phyloP scores from a whole-genome alignment of 2,888 invertebrate genomes.

The Furcula furcula region DNA sequence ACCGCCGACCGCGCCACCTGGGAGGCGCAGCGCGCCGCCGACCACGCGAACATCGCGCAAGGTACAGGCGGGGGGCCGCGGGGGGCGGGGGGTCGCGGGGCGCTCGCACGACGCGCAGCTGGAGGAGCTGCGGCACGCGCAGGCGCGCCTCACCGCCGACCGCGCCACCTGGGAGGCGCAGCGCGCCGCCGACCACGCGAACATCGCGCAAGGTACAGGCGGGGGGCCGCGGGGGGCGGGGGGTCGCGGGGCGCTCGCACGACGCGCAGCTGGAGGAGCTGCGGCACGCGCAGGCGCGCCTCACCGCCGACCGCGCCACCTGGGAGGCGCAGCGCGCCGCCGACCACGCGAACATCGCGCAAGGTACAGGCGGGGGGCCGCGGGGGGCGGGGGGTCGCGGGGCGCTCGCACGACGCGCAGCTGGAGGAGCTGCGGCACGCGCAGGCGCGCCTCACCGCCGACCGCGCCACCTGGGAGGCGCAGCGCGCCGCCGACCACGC shows the following conservation, averaged over 20 bases:
- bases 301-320: slow-evolving; percentile 83
- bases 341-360: slow-evolving; percentile 41
- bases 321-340: slow-evolving; percentile 87
- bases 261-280: too few species aligned
- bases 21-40: slow-evolving; percentile 85
- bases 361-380: slow-evolving; percentile 85
- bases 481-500: slow-evolving; percentile 79
- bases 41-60: slow-evolving; percentile 28
- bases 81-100: too few species aligned
- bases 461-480: slow-evolving; percentile 89
- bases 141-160: too few species aligned
- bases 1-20: slow-evolving; percentile 89
- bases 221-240: slow-evolving; percentile 94
- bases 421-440: slow-evolving; percentile 93
- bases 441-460: slow-evolving; percentile 91
- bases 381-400: slow-evolving; percentile 78
- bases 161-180: slow-evolving; percentile 12
- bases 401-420: neutral
- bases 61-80: neutral
- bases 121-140: neutral
- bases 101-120: too few species aligned
- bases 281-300: slow-evolving; percentile 78
- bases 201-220: slow-evolving; percentile 88
- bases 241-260: too few species aligned
- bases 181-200: slow-evolving; percentile 90